phyloP scores from a whole-genome alignment of 2,888 invertebrate genomes.

The Lithophane ornitopus region DNA sequence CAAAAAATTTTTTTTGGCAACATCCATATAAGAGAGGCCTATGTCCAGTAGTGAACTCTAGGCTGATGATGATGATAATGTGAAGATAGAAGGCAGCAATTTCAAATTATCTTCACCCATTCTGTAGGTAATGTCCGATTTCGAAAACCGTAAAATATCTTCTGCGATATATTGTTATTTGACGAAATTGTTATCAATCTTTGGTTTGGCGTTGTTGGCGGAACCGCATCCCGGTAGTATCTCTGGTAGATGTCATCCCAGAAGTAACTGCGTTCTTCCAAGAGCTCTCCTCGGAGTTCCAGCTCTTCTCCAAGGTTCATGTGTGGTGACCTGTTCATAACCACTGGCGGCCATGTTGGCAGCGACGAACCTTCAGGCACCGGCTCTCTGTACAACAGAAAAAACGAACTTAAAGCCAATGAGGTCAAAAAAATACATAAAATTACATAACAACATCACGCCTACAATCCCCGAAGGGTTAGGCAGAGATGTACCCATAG shows the following conservation, averaged over 20 bases:
- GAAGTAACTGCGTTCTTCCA: constrained; percentile 63
- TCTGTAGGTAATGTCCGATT: background rate
- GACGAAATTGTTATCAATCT: background rate
- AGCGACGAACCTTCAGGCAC: constrained; percentile 66
- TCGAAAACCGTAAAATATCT: background rate
- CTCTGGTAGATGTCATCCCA: constrained; percentile 70
- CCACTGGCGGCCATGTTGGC: constrained; percentile 68
- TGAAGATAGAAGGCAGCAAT: background rate
- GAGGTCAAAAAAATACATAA: background rate
- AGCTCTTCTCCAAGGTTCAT: constrained; percentile 66
- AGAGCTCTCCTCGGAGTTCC: constrained; percentile 59
- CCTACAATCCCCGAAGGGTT: too few species aligned
- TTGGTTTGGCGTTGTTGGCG: constrained; percentile 33
- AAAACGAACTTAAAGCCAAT: background rate
- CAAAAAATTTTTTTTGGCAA: too few species aligned
- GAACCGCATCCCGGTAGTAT: constrained; percentile 59
- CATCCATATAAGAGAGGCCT: too few species aligned
- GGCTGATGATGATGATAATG: too few species aligned
- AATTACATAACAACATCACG: background rate
- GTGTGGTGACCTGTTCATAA: constrained; percentile 62
- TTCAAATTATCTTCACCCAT: background rate
- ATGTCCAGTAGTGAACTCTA: too few species aligned
- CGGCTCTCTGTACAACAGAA: constrained; percentile 66
- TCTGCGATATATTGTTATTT: background rate
- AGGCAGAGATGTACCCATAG: too few species aligned